Base-by-base conservation (phyloP, 1,140 invertebrate species). In the Drosophila nigrodunni region DNA sequence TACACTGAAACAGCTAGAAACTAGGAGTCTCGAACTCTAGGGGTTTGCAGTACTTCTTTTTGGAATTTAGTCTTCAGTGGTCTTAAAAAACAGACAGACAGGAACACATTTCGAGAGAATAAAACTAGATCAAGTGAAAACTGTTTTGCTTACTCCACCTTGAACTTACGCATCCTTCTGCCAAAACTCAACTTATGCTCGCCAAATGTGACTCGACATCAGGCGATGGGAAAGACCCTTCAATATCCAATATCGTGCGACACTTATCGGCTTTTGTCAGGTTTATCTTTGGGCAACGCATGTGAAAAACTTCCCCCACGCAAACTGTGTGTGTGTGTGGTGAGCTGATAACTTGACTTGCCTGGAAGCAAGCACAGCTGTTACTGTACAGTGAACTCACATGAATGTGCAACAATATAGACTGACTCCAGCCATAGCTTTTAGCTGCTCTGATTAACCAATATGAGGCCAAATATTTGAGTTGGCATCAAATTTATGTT, bases 321-420 rank as follows among this genome's bases (percentile, higher is more conserved):
- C 25, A 30, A 30, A 30, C 37, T 25, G 47, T 54, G 25, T 30
- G 25, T 30, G 60, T 59, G 46, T 46, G 11, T 47, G 3, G 34
- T 18, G 34, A 30, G 47, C 57, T 60, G 80, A 87, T 87, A 87
- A 68, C 80, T 69, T 82, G 69, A 83, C 83, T 88, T 80, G 85
- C 73, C 64, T 77, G 82, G 54, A 87, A 87, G 52, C 83, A 21
- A n/a, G 66, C 54, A 57, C 83, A 87, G 83, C 83, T 87, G 83
- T 87, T 85, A 80, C 11, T 50, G 47, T 69, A 43, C 6, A 34
- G 25, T 30, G 21, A 30, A 64, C 60, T 30, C 47, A 62, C 3
- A 30, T 34, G 52, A 18, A 44, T 74, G 58, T 60, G 62, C 62
- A 72, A 21, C 62, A 18, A 59, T 13, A 25, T 67, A 57, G 10